Percentiles rank a stretch among this genome's conserved stretches.
These are phyloP conservation scores for Alethe diademata DNA, from an alignment of 2,113 vertebrate species.

Conservation along the genomic window DNA sequence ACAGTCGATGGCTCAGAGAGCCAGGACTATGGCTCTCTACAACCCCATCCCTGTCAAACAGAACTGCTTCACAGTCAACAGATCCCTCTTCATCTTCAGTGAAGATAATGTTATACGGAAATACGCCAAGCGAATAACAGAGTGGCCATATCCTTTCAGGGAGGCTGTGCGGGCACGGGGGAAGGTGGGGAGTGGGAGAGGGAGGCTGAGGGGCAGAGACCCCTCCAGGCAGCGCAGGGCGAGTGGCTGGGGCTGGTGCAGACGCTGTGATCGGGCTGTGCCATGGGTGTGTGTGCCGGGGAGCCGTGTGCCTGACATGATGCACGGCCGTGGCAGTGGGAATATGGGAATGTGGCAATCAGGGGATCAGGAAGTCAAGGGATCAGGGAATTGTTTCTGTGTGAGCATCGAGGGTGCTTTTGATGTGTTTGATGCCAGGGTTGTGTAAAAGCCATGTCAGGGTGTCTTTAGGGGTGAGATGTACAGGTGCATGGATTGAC, in stretches of 20 bases:
- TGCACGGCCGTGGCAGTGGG: not conserved
- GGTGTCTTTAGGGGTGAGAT: not conserved
- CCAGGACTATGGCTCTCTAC: constrained; percentile 97
- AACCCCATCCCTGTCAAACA: constrained; percentile 98
- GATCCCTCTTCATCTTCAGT: constrained; percentile 97
- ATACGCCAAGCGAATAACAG: constrained; percentile 97
- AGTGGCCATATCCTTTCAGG: constrained; percentile 98
- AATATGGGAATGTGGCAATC: not conserved
- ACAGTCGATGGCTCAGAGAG: constrained; percentile 94
- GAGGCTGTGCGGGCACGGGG: not conserved
- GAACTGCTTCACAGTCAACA: constrained; percentile 95
- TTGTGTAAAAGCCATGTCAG: not conserved
- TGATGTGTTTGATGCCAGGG: not conserved
- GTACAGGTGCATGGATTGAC: not conserved
- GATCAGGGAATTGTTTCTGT: not conserved
- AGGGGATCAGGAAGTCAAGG: not conserved
- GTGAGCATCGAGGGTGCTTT: not conserved
- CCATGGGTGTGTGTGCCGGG: not conserved
- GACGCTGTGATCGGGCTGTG: not conserved
- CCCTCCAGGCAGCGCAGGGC: not conserved
- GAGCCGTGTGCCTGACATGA: not conserved
- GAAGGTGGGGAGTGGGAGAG: not conserved
- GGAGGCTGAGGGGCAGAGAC: not conserved
- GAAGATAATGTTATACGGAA: constrained; percentile 97
- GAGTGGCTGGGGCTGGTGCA: not conserved